Evolutionary conservation across 2,797 vertebrate species (phyloP), one percentile per base, ranked within the genome.

Genomic region (Schizothorax lantsangensis): DNA sequence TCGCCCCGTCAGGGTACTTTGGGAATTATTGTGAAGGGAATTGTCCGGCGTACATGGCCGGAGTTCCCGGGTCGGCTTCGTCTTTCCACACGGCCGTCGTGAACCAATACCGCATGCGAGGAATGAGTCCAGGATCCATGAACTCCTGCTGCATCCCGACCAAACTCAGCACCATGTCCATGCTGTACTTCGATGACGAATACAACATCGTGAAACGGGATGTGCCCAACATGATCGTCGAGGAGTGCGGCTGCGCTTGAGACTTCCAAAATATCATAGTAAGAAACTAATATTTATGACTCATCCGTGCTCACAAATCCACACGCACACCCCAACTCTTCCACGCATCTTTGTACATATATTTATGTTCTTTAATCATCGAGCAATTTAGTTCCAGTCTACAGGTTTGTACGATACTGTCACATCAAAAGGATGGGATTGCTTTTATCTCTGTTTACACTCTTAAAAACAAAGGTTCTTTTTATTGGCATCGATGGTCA

Each of bases 141-240:
- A 98, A 97, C 97, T 99, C 98, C 89, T 99, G 98, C 94, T 99
- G 98, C 93, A 98, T 99, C 89, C 98, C 98, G 90, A 99, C 98
- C 91, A 97, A 97, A 92, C 97, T 99, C 88, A 98, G 97, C 95
- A 98, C 97, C 90, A 99, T 99, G 97, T 99, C 98, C 92, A 99
- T 99, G 98, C 96, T 99, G 83, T 99, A 99, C 95, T 99, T 99
- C 3, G 98, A 99, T 14, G 97, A 99, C n/a, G 98, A 99, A 94
- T 99, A 98, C 94, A 99, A 99, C 96, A 99, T 99, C 7, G 97
- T 99, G 85, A 99, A 99, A 93, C 94, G 98, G 86, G 98, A 99
- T 75, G 98, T 99, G 82, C 97, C 98, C 92, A 99, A 99, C 95
- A 99, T 99, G 98, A 99, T 99, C 40, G 98, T 99, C 94, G 98